phyloP scores from a whole-genome alignment of 2,797 vertebrate genomes.

The Clamator glandarius region DNA sequence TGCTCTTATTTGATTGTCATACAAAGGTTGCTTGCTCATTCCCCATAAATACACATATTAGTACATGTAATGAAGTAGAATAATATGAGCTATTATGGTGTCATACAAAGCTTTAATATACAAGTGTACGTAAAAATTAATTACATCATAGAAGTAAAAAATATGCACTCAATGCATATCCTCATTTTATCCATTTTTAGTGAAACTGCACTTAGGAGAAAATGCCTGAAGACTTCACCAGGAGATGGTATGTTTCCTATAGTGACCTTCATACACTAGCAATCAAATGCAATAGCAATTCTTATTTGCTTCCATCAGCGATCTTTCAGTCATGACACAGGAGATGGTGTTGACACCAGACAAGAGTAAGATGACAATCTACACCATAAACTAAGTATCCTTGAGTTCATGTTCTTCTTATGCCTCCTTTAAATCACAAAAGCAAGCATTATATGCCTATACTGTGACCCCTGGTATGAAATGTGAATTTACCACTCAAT shows the following conservation, averaged over 20 bases:
- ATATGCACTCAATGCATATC: too few species aligned
- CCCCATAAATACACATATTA: not conserved
- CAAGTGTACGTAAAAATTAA: not conserved
- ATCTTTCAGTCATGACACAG: not conserved
- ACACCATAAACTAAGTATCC: not conserved
- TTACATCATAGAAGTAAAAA: not conserved
- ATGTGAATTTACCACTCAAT: fast-evolving
- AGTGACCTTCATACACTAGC: not conserved
- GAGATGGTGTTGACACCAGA: not conserved
- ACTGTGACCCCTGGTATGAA: not conserved
- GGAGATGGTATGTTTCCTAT: not conserved
- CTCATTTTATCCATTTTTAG: not conserved
- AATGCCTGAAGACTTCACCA: not conserved
- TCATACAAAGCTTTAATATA: not conserved
- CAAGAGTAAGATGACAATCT: not conserved
- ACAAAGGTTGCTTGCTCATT: not conserved
- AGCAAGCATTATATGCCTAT: not conserved
- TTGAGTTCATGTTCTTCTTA: not conserved
- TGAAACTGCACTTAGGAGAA: not conserved
- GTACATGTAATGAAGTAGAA: not conserved
- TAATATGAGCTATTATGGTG: not conserved
- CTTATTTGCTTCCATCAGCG: not conserved
- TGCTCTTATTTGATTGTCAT: not conserved
- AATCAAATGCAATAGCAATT: not conserved
- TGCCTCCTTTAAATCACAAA: not conserved